Evolutionary conservation across 2,888 invertebrate species (phyloP), one percentile per base, ranked within the genome.

Genomic region (Anthrax anthrax): DNA sequence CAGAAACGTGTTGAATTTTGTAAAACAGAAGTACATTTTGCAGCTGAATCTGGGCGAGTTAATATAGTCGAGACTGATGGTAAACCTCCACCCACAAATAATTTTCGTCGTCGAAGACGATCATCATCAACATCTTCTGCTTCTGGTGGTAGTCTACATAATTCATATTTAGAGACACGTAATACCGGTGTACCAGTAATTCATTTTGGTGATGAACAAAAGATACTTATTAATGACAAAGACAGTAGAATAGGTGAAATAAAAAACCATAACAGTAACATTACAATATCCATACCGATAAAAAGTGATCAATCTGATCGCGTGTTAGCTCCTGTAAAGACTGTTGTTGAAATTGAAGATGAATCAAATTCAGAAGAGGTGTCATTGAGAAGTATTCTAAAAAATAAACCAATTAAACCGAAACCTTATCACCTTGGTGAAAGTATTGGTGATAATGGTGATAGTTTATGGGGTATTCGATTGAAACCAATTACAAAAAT

Each of bases 31-130:
- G 78, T 89, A 23, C 89, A 89, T 64, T 88, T 88, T 62, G 82
- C 86, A 0, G 83, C 85, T 16, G 88, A 88, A 60, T 83, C 86
- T 2, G 89, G 89, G 0, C 78, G 80, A 56, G 84, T 89, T 0
- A 86, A 88, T 60, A 87, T 89, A 48, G 87, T 89, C 32, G 86
- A 87, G 60, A 88, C 88, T 0, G 86, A 87, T 64, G 85, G 83
- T 51, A 88, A 89, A 62, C 88, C 88, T 39, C 87, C 87, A 12
- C 85, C 88, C 6, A 82, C 84, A 1, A 83, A 82, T 60, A 82
- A 84, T 61, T 86, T 85, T 60, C 72, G 87, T 51, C 73, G 82
- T 57, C 70, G 82, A 53, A 74, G 81, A 54, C 70, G 76, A 57
- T 72, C 71, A 49, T 75, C 76, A 54, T 51, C 18, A 52, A 51